Evolutionary conservation across 2,797 vertebrate genomes (phyloP).

Genomic region (Danio tinwini): DNA sequence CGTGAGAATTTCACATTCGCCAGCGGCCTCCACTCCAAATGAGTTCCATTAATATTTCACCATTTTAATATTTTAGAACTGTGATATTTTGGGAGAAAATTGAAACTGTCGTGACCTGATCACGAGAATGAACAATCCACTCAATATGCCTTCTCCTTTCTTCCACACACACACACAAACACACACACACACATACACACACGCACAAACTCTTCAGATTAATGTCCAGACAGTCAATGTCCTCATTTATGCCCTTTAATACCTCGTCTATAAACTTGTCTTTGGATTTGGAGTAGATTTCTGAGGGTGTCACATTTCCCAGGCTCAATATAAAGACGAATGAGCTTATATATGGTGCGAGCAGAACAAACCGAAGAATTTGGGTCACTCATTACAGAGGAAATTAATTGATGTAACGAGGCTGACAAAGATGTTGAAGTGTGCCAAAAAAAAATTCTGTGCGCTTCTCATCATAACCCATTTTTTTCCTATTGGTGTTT

Average conservation of each 20-base stretch:
- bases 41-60: slow-evolving; percentile 71
- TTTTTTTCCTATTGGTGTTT: slow-evolving; percentile 41
- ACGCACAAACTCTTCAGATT: not conserved
- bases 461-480: slow-evolving; percentile 28
- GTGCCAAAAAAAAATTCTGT: slow-evolving; percentile 19
- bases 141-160: slow-evolving; percentile 70
- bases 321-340: slow-evolving; percentile 42
- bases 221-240: no score
- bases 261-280: not conserved
- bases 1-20: slow-evolving; percentile 63
- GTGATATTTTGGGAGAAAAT: slow-evolving; percentile 74
- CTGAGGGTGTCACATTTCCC: not conserved
- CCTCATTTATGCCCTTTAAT: not conserved
- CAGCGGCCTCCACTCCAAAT: slow-evolving; percentile 65
- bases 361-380: slow-evolving; percentile 34
- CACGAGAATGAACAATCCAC: slow-evolving; percentile 74
- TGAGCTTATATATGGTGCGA: slow-evolving; percentile 19
- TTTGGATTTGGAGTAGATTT: slow-evolving; percentile 18
- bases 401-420: slow-evolving; percentile 36
- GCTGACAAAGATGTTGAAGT: slow-evolving; percentile 10
- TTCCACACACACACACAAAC: slow-evolving; percentile 47
- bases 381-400: slow-evolving; percentile 38
- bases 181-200: slow-evolving; percentile 22
- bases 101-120: slow-evolving; percentile 73
- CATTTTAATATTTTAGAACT: slow-evolving; percentile 66